Percentiles rank a stretch among this genome's conserved stretches.
phyloP scores from a whole-genome alignment of 2,113 vertebrate genomes.

The Scalopus aquaticus region DNA sequence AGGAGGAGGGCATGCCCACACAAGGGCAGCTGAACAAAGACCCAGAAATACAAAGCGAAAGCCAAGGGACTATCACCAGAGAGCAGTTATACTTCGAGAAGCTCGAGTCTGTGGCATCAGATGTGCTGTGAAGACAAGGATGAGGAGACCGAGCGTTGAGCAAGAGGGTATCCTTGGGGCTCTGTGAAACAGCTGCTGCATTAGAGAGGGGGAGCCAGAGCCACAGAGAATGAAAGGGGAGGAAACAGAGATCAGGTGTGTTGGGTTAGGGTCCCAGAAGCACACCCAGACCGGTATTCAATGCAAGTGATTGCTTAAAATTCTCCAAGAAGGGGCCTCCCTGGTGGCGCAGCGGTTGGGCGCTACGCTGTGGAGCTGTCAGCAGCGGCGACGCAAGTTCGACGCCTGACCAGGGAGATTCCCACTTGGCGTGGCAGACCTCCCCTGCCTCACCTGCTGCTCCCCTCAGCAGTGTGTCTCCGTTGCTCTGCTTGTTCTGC shows the following conservation, averaged over 20 bases:
- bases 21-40: background rate
- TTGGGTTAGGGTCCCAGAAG: background rate
- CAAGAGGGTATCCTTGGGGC: rapidly evolving
- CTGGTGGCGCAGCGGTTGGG: too few relatives aligned
- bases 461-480: too few relatives aligned
- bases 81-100: background rate
- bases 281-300: too few relatives aligned
- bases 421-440: too few relatives aligned
- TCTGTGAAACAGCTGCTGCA: background rate
- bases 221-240: background rate
- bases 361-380: too few relatives aligned
- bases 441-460: too few relatives aligned
- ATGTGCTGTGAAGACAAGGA: background rate
- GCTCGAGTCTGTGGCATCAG: background rate
- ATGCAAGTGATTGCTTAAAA: background rate
- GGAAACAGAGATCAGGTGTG: background rate
- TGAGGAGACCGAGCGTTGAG: background rate
- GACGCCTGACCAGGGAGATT: too few relatives aligned
- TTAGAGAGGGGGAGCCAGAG: too few relatives aligned
- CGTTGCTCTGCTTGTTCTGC: too few relatives aligned
- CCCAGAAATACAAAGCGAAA: background rate
- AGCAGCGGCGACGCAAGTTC: too few relatives aligned
- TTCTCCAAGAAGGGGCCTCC: too few relatives aligned
- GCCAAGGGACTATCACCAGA: background rate
- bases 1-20: background rate